Base-by-base conservation (phyloP, 2,113 vertebrate genomes). In the Eudyptes chrysolophus region DNA sequence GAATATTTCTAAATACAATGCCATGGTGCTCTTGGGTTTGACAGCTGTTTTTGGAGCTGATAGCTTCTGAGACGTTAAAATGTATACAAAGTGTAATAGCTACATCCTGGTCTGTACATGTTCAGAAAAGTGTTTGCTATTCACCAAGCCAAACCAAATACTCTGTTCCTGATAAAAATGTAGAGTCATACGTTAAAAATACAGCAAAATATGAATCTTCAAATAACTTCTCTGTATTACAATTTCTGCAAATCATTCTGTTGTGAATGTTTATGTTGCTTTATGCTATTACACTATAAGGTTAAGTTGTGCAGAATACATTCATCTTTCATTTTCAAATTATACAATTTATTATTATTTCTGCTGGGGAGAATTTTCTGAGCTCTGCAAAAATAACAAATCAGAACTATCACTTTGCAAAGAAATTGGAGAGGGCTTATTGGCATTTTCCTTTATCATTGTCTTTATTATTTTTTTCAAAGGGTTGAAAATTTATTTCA, bases 401-500 rank as follows among this genome's bases (percentile, higher is more conserved):
- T 77, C 42, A 74, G 70, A 92, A 84, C 48, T n/a, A 90, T 34
- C 4, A 4, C 40, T 93, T 77, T 83, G 60, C 11, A 68, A 85
- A 85, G 51, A 44, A 19, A 70, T 13, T 14, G 29, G 46, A 83
- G 27, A 40, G 16, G 9, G 26, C 26, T 77, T 74, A 70, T 6
- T 68, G 65, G 44, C 51, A 64, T 88, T 78, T 93, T 94, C 38
- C 61, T 87, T 91, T 66, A 76, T 80, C 40, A 21, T 51, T 78
- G 49, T 40, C 42, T 74, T 48, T 81, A 58, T 70, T 62, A 9
- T 69, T 95, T 92, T 86, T 90, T 87, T 62, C 1, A 58, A 76
- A 71, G 32, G 10, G 19, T 34, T 93, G 65, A 88, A 80, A 96
- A 96, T 95, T 92, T 97, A 95, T 94, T 95, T 96, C 75, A 60